Percentiles rank a stretch among this genome's conserved stretches.
Evolutionary conservation across 2,888 invertebrate genomes (phyloP).

Genomic region (Hypercompe scribonia): DNA sequence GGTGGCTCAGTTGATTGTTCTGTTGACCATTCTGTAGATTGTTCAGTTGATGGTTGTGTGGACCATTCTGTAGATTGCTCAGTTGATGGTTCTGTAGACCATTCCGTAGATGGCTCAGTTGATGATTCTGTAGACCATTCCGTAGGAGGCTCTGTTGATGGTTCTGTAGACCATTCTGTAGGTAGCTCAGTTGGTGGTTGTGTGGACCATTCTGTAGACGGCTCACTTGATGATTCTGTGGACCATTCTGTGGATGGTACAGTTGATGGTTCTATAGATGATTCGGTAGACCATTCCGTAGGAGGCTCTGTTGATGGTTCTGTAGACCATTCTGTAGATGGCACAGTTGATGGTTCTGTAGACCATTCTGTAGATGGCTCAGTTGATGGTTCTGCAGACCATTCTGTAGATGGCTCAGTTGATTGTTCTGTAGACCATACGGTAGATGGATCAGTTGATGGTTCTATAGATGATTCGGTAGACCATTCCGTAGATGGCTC

Average conservation of each 20-base stretch:
- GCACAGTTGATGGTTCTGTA: not conserved
- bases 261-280: not conserved
- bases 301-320: not conserved
- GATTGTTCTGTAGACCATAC: not conserved
- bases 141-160: not conserved
- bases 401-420: not conserved
- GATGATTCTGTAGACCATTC: not conserved
- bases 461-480: not conserved
- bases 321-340: not conserved
- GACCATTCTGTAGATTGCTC: too few relatives aligned
- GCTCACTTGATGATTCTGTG: not conserved
- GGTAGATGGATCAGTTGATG: not conserved
- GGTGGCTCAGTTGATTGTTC: too few relatives aligned
- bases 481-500: not conserved
- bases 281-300: not conserved
- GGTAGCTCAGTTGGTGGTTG: not conserved
- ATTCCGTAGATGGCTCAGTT: too few relatives aligned
- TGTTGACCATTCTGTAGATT: not conserved
- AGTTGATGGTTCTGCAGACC: not conserved
- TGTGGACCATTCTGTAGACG: not conserved
- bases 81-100: not conserved
- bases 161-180: not conserved
- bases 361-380: not conserved
- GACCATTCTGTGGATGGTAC: too few relatives aligned
- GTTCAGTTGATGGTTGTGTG: too few relatives aligned